Conservation (phyloP, 2,888 invertebrate genomes). For the Metellina segmentata region DNA sequence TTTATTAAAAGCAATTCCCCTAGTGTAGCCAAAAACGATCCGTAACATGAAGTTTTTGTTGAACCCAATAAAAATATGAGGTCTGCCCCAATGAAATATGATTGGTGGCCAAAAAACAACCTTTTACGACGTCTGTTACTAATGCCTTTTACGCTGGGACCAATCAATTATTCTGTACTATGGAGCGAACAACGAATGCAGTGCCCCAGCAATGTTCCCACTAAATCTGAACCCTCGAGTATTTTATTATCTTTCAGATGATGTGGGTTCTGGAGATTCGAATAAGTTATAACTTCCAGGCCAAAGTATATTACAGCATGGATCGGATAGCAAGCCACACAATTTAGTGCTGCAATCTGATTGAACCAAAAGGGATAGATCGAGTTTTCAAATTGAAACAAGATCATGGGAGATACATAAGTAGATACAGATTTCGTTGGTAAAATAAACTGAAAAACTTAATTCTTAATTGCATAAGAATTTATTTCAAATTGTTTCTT, state of each 20-base stretch:
- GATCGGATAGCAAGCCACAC: neutral
- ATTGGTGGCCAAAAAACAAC: conserved; percentile 69
- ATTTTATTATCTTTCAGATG: conserved; percentile 65
- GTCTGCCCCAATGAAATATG: conserved; percentile 58
- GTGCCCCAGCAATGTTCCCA: conserved; percentile 52
- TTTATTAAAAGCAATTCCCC: conserved; percentile 9
- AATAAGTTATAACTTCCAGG: neutral
- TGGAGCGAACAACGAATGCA: conserved; percentile 34
- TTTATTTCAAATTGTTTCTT: too few relatives aligned
- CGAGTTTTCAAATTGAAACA: neutral
- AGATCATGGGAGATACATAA: neutral
- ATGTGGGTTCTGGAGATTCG: conserved; percentile 1
- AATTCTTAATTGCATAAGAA: too few relatives aligned
- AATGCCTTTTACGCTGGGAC: conserved; percentile 70
- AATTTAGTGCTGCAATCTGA: neutral
- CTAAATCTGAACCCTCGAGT: conserved; percentile 62
- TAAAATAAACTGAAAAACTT: too few relatives aligned
- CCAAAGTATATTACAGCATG: neutral
- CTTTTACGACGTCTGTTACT: conserved; percentile 70
- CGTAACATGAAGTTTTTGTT: conserved; percentile 23
- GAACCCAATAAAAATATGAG: conserved; percentile 68
- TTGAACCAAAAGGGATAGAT: neutral
- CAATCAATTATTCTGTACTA: conserved; percentile 64
- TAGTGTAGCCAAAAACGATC: conserved; percentile 6
- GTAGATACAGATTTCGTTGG: too few relatives aligned